A percentile compares a stretch with the other conserved stretches of the same genome.
These are phyloP conservation scores for Ephestia elutella DNA, from an alignment of 1,140 invertebrate species.

Conservation along the genomic window DNA sequence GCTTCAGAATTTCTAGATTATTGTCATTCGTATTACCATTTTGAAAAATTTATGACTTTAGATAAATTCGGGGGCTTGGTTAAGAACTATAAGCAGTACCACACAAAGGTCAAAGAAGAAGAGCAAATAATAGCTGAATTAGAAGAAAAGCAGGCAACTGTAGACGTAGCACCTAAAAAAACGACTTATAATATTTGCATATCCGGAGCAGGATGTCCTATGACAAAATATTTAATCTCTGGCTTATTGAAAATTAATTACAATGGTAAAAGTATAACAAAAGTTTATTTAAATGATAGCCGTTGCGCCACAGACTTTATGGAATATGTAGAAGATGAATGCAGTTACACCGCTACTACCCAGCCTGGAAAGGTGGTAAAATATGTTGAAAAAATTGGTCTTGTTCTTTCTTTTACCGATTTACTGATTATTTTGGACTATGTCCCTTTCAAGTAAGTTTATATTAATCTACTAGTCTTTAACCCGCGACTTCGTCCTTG, in stretches of 20 bases:
- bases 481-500: too few relatives aligned
- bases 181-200: conserved; percentile 43
- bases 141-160: conserved; percentile 13
- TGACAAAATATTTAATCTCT: conserved; percentile 51
- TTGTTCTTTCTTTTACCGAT: conserved; percentile 53
- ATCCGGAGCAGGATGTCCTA: conserved; percentile 41
- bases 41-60: conserved; percentile 58
- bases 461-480: not conserved
- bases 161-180: conserved; percentile 20
- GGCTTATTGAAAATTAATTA: conserved; percentile 39
- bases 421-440: conserved; percentile 58
- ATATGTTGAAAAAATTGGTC: conserved; percentile 52
- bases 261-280: conserved; percentile 34
- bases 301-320: conserved; percentile 37
- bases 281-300: conserved; percentile 55
- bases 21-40: conserved; percentile 74
- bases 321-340: conserved; percentile 51
- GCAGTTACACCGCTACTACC: conserved; percentile 41
- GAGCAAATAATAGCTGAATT: conserved; percentile 10
- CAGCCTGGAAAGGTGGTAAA: conserved; percentile 47
- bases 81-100: conserved; percentile 48
- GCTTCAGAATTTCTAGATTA: conserved; percentile 74
- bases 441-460: conserved; percentile 48
- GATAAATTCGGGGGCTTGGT: conserved; percentile 60
- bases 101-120: conserved; percentile 41